Evolutionary conservation across 92 coral and sea anemone genomes (phyloP), one percentile per base, ranked within the genome.

Genomic region (Nematostella vectensis): DNA sequence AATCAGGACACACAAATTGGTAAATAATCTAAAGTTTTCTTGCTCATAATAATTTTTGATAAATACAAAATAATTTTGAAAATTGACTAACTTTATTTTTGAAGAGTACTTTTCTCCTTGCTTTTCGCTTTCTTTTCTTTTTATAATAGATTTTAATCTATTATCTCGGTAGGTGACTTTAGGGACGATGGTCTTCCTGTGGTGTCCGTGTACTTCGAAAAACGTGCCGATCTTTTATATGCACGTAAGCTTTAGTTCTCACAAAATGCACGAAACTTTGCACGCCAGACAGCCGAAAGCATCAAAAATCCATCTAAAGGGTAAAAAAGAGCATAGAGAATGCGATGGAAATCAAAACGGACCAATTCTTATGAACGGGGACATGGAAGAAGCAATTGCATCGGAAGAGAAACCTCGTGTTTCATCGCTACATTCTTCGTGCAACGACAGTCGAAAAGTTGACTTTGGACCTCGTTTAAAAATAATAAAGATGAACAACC

Each of bases 401-500:
- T 50, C 26, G 24, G 66, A 60, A 10, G 66, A 60, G 40, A 66
- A 66, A 55, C 72, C 72, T 11, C 51, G 51, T 12, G 18, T 45
- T 45, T 17, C 11, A 45, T 15, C 40, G 6, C 15, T 33, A 15
- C 40, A 6, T 33, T 6, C 6, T 33, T 6, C 50, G 37, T 50
- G 53, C 51, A 25, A 39, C 19, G 58, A 59, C 25, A 28, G 55
- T 25, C 42, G 16, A 3, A 39, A 26, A 27, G 13, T 4, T 24
- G 30, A 66, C 8, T 93, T 75, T 47, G 96, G 99, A 9, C 80
- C 85, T 0, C 81, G 79, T 31, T 56, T 93, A 29, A 87, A 80
- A 57, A 18, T 83, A 2, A 93, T 93, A 61, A 70, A 78, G 57
- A 82, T 93, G 63, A 93, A 93, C 28, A 87, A 79, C 36, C 99